Evolutionary conservation across 2,797 vertebrate genomes (phyloP).

Genomic region (Premnoplex brunnescens): DNA sequence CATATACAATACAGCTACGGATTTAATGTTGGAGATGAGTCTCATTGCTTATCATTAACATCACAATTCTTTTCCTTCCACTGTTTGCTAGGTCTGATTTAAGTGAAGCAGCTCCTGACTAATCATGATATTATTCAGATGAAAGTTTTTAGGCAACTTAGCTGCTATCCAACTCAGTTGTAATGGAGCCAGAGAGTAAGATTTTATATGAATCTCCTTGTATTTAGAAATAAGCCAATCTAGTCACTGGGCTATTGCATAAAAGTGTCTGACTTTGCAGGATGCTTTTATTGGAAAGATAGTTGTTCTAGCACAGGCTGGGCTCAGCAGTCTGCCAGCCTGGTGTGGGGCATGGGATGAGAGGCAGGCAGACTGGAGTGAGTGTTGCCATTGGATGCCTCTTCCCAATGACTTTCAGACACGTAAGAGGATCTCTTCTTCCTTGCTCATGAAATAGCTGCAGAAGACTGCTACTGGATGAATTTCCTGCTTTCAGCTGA

Average conservation of each 20-base stretch:
- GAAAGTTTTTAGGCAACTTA: background rate
- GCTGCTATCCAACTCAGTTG: background rate
- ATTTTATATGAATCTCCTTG: background rate
- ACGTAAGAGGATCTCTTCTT: background rate
- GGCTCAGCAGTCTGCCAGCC: background rate
- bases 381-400: background rate
- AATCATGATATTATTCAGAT: background rate
- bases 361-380: background rate
- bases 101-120: background rate
- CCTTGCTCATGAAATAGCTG: background rate
- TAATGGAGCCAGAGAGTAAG: background rate
- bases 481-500: background rate
- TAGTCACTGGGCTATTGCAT: background rate
- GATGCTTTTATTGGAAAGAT: background rate
- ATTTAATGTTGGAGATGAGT: background rate
- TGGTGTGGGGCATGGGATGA: background rate
- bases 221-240: background rate
- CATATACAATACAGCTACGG: background rate
- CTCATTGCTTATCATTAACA: background rate
- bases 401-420: background rate
- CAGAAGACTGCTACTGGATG: background rate
- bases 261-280: background rate
- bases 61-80: background rate
- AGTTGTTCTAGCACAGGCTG: background rate
- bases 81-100: background rate